Evolutionary conservation across 2,888 invertebrate species (phyloP).

Genomic region (Aproaerema taeniolella): DNA sequence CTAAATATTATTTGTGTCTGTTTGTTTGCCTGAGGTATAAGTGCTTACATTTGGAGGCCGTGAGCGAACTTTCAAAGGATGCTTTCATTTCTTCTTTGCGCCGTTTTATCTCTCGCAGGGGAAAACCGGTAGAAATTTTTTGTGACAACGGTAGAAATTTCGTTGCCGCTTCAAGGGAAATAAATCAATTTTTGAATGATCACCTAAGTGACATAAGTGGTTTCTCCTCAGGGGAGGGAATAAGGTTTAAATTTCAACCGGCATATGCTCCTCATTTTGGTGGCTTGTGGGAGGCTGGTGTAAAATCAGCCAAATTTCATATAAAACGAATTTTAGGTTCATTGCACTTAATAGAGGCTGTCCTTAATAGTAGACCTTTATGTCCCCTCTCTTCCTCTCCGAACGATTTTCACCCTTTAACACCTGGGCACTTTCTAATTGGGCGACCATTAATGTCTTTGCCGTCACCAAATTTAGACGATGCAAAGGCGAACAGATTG

Average conservation of each 20-base stretch:
- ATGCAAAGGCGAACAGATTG: too few species aligned
- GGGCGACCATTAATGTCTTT: neutral
- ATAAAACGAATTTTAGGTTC: neutral
- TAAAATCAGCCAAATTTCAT: neutral
- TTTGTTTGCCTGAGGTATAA: slow-evolving; percentile 18
- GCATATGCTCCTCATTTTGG: neutral
- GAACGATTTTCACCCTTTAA: neutral
- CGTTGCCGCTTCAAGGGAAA: slow-evolving; percentile 21
- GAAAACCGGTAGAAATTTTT: slow-evolving; percentile 16
- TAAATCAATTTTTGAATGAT: slow-evolving; percentile 14
- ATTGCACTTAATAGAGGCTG: neutral
- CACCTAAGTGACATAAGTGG: neutral
- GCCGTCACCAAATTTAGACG: too few species aligned
- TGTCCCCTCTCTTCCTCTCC: neutral
- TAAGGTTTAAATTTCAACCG: neutral
- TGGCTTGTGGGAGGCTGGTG: neutral
- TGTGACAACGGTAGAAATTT: slow-evolving; percentile 24
- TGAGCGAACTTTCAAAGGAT: slow-evolving; percentile 17
- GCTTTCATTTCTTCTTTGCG: slow-evolving; percentile 17
- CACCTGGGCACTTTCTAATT: neutral
- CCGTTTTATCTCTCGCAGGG: slow-evolving; percentile 21
- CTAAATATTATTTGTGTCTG: slow-evolving; percentile 21
- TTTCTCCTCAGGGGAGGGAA: neutral
- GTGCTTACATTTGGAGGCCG: slow-evolving; percentile 17
- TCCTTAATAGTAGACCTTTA: neutral